Evolutionary conservation across 2,888 invertebrate genomes (phyloP), one percentile per base, ranked within the genome.

Genomic region (Ochropleura leucogaster): DNA sequence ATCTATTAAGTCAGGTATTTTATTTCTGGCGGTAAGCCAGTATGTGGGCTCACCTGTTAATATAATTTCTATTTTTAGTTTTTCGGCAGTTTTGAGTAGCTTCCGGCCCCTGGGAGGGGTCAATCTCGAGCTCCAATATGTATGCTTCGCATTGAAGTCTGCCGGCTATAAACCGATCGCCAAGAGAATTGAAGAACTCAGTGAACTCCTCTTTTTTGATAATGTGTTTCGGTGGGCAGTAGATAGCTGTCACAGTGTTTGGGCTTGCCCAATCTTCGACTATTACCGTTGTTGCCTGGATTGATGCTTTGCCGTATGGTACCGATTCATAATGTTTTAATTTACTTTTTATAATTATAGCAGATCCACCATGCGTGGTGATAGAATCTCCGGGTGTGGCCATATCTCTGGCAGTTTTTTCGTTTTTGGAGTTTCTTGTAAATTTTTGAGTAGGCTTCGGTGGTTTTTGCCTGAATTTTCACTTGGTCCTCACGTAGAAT

Each of bases 271-370:
- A 59, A 40, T 51, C 49, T 42, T 69, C 49, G n/a, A 60, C 42
- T 47, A 42, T 42, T 30, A 30, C 30, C 30, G 30, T 30, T 30
- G 30, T 30, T 30, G 30, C 30, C 30, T 30, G 30, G 30, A 20
- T 66, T 44, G 53, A 8, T 44, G 66, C 44, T 55, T 53, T 51
- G 51, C 51, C 18, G 40, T 65, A 42, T 0, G 49, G 16, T 40
- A 65, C 51, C 18, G 51, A 65, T 51, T 49, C 40, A 12, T 51
- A 65, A 40, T 65, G 65, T 42, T 40, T 65, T 51, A 65, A 18
- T 51, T 42, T 65, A 3, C 18, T 65, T 18, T 40, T 51, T 4
- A 65, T 65, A 10, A 51, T 49, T 46, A 46, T 10, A 46, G 46
- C 66, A n/a, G 53, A 66, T 53, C 53, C 42, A n/a, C 66, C 53